Conservation (phyloP, 2,797 vertebrate genomes). For the Lepilemur ruficaudatus region DNA sequence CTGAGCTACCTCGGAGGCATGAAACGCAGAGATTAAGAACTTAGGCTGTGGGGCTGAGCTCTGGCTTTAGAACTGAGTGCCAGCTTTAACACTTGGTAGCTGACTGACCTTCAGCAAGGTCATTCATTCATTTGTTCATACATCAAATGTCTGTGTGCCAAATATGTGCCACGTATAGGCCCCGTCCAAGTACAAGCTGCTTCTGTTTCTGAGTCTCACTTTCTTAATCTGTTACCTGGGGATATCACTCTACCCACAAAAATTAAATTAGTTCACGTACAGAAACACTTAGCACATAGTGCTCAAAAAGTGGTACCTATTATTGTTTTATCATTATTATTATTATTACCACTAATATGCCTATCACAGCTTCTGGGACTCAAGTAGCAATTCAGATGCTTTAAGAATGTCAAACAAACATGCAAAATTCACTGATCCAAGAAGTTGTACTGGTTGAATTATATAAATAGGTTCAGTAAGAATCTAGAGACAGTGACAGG, state of each 20-base stretch:
- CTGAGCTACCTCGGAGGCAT: background rate
- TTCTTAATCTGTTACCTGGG: background rate
- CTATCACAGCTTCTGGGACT: background rate
- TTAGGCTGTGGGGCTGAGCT: background rate
- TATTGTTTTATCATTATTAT: background rate
- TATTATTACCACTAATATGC: background rate
- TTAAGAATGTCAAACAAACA: constrained; percentile 22
- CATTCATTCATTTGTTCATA: background rate
- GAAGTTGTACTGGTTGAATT: background rate
- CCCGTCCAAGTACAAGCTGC: background rate
- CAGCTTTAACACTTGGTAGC: background rate
- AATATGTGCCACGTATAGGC: background rate
- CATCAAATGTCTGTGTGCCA: background rate
- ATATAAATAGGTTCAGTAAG: background rate
- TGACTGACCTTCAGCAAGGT: background rate
- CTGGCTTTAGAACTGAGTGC: background rate
- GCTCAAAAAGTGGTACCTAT: background rate
- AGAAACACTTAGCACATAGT: background rate
- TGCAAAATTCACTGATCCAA: background rate
- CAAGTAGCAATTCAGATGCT: background rate
- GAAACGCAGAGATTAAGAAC: background rate
- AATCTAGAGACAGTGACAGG: background rate
- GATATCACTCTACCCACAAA: background rate
- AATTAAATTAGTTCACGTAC: background rate
- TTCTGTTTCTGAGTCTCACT: background rate